phyloP scores from a whole-genome alignment of 2,797 vertebrate species.

The Galagoides demidoff region DNA sequence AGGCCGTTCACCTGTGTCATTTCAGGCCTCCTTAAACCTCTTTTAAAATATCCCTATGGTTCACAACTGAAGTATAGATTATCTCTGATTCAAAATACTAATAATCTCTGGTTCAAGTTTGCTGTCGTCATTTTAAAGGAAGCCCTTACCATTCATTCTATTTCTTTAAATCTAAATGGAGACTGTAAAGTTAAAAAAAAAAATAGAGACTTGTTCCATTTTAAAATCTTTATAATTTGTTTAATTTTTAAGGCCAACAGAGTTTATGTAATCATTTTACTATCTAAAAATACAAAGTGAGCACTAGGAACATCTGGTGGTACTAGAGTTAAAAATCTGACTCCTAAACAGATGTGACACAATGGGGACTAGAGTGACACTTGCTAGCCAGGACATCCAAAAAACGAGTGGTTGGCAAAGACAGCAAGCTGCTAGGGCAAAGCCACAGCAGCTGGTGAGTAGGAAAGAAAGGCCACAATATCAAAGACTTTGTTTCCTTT shows the following conservation, averaged over 20 bases:
- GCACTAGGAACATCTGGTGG: neutral
- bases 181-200: neutral
- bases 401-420: rapidly evolving
- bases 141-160: neutral
- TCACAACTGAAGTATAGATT: neutral
- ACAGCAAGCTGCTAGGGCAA: neutral
- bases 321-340: neutral
- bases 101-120: neutral
- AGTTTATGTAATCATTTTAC: neutral
- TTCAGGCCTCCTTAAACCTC: neutral
- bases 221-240: constrained; percentile 6
- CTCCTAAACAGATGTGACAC: neutral
- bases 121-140: neutral
- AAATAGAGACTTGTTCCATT: neutral
- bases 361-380: rapidly evolving
- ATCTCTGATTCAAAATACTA: neutral
- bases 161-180: neutral
- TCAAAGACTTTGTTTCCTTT: neutral
- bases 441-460: neutral
- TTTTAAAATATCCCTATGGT: neutral
- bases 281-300: neutral
- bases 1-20: neutral
- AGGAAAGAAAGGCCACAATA: neutral
- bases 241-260: constrained; percentile 61
- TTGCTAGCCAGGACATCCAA: neutral